Conservation (phyloP, 2,797 vertebrate species). For the Peromyscus attwateri region DNA sequence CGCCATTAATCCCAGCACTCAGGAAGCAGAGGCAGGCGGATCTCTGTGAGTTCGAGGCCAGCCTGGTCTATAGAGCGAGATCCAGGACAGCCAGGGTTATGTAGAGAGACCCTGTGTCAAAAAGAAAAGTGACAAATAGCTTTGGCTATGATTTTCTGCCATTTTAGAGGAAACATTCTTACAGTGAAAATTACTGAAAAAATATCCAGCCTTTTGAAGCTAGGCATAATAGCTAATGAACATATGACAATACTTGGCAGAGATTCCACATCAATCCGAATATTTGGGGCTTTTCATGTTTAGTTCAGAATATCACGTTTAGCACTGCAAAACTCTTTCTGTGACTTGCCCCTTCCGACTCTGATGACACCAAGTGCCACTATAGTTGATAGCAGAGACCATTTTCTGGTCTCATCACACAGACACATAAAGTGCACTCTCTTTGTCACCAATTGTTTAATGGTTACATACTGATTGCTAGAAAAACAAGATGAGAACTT, state of each 20-base stretch:
- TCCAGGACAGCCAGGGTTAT: not conserved
- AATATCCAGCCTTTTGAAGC: not conserved
- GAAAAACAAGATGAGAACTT: constrained; percentile 74
- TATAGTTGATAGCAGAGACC: constrained; percentile 35
- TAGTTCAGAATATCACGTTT: constrained; percentile 53
- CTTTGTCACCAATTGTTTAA: constrained; percentile 71
- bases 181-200: not conserved
- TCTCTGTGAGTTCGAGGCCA: not conserved
- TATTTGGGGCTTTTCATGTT: constrained; percentile 22
- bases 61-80: not conserved
- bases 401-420: constrained; percentile 44
- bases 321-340: constrained; percentile 32
- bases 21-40: not conserved
- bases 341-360: constrained; percentile 15
- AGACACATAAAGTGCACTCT: constrained; percentile 48
- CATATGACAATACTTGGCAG: constrained; percentile 30
- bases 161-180: constrained; percentile 38
- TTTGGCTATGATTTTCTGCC: not conserved
- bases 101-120: not conserved
- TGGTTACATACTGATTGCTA: constrained; percentile 69
- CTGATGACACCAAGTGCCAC: not conserved
- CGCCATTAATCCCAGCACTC: not conserved
- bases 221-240: constrained; percentile 45
- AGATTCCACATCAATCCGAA: constrained; percentile 22
- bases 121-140: not conserved